phyloP scores from a whole-genome alignment of 92 coral and sea anemone species.

The Porites cylindrica region DNA sequence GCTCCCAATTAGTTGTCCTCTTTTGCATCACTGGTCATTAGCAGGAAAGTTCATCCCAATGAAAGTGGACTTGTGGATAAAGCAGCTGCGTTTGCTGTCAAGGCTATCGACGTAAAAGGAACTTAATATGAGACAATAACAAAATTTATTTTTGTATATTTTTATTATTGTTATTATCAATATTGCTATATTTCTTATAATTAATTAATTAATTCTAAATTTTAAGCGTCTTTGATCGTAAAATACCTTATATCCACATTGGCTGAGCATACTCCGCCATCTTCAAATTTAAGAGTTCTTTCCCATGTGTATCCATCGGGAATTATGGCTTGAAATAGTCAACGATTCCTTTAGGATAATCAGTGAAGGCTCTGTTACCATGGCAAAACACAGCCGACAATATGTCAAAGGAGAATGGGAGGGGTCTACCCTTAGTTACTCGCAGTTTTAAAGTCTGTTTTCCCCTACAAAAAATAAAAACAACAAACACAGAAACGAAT shows the following conservation, averaged over 20 bases:
- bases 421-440: neutral
- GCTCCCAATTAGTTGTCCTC: too few species aligned
- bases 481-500: too few species aligned
- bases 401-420: constrained; percentile 1
- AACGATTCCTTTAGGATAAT: neutral
- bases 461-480: neutral
- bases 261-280: neutral
- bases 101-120: too few species aligned
- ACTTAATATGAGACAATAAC: too few species aligned
- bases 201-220: too few species aligned
- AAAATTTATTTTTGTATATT: too few species aligned
- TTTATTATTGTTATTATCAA: too few species aligned
- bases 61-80: neutral
- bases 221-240: too few species aligned
- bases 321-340: neutral
- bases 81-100: neutral
- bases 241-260: neutral
- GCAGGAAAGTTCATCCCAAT: neutral
- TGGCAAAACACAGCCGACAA: neutral
- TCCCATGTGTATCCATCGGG: constrained; percentile 1
- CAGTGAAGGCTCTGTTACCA: neutral
- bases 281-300: neutral
- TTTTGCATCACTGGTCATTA: too few species aligned
- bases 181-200: too few species aligned
- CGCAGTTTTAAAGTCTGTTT: neutral